Conservation (phyloP, 1,140 invertebrate species). For the Pachypsylla venusta region DNA sequence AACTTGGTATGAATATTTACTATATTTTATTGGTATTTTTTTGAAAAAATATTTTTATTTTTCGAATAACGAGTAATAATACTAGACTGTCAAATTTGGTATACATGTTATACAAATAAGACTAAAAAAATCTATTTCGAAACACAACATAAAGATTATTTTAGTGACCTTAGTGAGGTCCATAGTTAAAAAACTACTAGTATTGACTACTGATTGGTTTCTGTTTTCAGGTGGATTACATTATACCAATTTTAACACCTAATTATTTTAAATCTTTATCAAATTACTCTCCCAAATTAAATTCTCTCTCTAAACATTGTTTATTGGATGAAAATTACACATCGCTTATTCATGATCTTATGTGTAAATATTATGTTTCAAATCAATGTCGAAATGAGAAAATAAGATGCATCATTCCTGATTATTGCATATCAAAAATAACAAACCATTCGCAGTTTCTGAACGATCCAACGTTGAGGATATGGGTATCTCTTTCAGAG, state of each 20-base stretch:
- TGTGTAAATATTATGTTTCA: constrained; percentile 16
- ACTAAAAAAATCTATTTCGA: too few species aligned
- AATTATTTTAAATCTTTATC: constrained; percentile 15
- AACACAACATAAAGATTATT: too few species aligned
- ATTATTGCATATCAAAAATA: not conserved
- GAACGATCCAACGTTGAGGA: not conserved
- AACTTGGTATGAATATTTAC: too few species aligned
- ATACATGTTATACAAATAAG: too few species aligned
- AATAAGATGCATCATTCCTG: constrained; percentile 18
- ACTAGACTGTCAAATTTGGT: too few species aligned
- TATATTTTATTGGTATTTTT: too few species aligned
- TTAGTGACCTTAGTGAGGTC: too few species aligned
- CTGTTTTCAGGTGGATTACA: constrained; percentile 18
- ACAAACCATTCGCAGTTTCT: not conserved
- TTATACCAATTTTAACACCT: constrained; percentile 18
- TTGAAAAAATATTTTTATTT: too few species aligned
- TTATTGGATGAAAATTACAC: constrained; percentile 15
- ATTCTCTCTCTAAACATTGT: not conserved
- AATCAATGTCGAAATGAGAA: constrained; percentile 18
- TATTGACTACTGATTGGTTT: too few species aligned
- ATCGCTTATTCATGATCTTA: constrained; percentile 16
- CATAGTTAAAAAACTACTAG: too few species aligned
- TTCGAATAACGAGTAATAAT: too few species aligned
- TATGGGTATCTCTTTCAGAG: not conserved
- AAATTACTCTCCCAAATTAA: not conserved